phyloP scores from a whole-genome alignment of 2,113 vertebrate genomes.

The Castor canadensis region DNA sequence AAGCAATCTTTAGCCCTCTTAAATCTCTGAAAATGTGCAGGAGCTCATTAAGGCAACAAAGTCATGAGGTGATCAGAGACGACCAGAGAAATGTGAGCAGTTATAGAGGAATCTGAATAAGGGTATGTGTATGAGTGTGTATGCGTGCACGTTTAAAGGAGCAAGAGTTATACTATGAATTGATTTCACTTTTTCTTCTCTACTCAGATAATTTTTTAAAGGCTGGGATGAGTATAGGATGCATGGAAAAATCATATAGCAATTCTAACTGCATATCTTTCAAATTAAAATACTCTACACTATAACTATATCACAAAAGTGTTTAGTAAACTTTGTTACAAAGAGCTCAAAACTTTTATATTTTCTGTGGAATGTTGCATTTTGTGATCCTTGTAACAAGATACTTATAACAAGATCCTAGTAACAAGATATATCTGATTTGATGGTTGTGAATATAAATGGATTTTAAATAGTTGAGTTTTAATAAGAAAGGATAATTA shows the following conservation, averaged over 20 bases:
- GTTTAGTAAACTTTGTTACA: background rate
- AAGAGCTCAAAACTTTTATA: background rate
- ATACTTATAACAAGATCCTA: background rate
- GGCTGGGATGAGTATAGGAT: background rate
- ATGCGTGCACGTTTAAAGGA: background rate
- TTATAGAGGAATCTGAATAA: background rate
- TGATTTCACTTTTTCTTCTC: background rate
- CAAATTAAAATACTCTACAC: background rate
- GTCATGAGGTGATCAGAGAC: constrained; percentile 12
- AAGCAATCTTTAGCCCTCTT: constrained; percentile 54
- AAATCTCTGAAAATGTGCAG: constrained; percentile 64
- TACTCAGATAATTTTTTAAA: background rate
- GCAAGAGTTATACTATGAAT: background rate
- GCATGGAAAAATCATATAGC: background rate
- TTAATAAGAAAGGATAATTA: constrained; percentile 1
- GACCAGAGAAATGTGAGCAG: constrained; percentile 36
- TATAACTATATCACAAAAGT: background rate
- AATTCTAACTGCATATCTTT: background rate
- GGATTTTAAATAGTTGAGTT: background rate
- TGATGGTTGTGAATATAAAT: background rate
- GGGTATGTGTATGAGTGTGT: background rate
- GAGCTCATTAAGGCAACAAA: constrained; percentile 60
- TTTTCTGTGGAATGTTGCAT: background rate
- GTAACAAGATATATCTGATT: background rate
- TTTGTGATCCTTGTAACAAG: background rate